These are phyloP conservation scores for Brachionus angularis DNA, from an alignment of 1,140 invertebrate genomes.

Conservation along the genomic window DNA sequence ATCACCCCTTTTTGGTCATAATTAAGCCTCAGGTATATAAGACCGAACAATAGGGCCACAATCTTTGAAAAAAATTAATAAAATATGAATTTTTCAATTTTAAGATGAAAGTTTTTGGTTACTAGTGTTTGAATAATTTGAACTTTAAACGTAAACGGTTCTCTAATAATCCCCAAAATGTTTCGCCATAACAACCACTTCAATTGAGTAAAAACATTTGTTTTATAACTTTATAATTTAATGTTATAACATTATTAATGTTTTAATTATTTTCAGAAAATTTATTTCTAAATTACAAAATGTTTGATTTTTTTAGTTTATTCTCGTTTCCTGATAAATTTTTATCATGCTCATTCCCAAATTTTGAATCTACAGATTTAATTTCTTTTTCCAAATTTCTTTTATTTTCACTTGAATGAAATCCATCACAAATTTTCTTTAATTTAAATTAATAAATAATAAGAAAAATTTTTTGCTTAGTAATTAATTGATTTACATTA, in stretches of 20 bases:
- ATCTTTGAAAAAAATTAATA: constrained; percentile 2
- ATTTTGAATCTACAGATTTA: not conserved
- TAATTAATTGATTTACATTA: not conserved
- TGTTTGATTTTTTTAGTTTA: too few species aligned
- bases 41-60: constrained; percentile 9
- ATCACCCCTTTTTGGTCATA: constrained; percentile 35
- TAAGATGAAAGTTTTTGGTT: constrained; percentile 39
- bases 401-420: not conserved
- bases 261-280: not conserved
- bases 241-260: not conserved
- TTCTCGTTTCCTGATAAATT: too few species aligned
- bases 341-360: too few species aligned
- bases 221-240: not conserved
- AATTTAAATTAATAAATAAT: not conserved
- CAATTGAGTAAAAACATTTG: constrained; percentile 14
- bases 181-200: constrained; percentile 31
- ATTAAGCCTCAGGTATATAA: constrained; percentile 27
- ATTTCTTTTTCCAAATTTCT: not conserved
- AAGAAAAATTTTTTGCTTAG: too few species aligned
- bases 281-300: too few species aligned
- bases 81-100: not conserved
- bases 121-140: constrained; percentile 41
- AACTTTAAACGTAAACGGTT: not conserved
- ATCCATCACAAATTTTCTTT: constrained; percentile 30
- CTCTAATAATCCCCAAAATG: not conserved